Evolutionary conservation across 2,888 invertebrate species (phyloP).

Genomic region (Melieria crassipennis): DNA sequence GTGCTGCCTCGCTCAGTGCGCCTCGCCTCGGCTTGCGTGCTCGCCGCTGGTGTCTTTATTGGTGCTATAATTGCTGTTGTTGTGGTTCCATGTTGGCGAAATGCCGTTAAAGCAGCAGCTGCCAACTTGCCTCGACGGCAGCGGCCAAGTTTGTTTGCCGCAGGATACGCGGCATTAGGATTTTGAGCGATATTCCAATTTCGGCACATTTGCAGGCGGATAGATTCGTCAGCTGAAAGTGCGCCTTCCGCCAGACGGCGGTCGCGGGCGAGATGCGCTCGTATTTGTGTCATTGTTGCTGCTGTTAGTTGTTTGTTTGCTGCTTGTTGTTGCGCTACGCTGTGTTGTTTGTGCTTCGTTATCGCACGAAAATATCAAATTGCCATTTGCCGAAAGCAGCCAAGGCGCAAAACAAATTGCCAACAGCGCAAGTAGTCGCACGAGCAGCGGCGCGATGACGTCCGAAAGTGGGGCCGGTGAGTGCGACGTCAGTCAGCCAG

Average conservation of each 20-base stretch:
- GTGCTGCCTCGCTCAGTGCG: no score
- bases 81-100: not conserved
- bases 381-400: not conserved
- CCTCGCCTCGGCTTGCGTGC: no score
- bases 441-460: no score
- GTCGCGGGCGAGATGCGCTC: no score
- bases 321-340: not conserved
- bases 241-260: not conserved
- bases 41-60: no score
- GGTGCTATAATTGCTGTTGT: no score
- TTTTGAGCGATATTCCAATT: not conserved
- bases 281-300: no score
- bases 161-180: conserved; percentile 6
- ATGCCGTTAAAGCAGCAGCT: conserved; percentile 2
- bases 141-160: conserved; percentile 1
- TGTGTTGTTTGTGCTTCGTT: not conserved
- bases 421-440: no score
- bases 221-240: conserved; percentile 44
- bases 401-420: no score
- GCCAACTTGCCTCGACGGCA: not conserved
- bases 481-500: no score
- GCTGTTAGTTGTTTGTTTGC: conserved; percentile 21
- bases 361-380: conserved; percentile 15
- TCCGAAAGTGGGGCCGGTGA: no score
- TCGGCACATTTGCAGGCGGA: conserved; percentile 22